Conservation (phyloP, 2,888 invertebrate species). For the Pogonocherus hispidulus region DNA sequence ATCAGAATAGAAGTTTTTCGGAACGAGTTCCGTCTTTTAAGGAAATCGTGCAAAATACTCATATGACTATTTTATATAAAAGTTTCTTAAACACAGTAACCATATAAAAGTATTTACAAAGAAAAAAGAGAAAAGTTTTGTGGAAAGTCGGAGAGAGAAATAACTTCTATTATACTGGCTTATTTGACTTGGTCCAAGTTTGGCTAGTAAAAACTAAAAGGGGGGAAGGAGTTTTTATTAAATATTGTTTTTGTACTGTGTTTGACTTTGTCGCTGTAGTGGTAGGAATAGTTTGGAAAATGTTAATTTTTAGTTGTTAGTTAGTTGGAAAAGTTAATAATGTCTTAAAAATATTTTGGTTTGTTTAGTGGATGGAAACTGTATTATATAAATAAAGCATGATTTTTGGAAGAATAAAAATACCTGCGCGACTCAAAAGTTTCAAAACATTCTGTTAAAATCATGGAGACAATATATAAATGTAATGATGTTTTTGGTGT, state of each 20-base stretch:
- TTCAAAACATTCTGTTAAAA: too few species aligned
- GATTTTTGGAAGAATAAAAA: too few species aligned
- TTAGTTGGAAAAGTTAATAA: too few species aligned
- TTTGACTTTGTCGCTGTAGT: conserved; percentile 1
- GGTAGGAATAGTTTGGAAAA: neutral
- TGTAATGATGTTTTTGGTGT: too few species aligned
- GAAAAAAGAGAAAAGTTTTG: conserved; percentile 30
- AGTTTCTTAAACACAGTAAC: conserved; percentile 15
- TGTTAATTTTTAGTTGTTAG: neutral
- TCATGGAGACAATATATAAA: too few species aligned
- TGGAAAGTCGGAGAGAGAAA: conserved; percentile 24
- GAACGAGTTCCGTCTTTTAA: too few species aligned
- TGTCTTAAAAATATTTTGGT: too few species aligned
- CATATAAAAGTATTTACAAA: conserved; percentile 26
- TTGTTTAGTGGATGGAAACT: too few species aligned
- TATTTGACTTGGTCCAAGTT: conserved; percentile 18
- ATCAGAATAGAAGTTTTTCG: too few species aligned
- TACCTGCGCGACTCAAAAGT: too few species aligned
- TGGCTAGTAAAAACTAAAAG: conserved; percentile 11
- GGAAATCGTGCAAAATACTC: conserved; percentile 12
- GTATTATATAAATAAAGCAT: too few species aligned
- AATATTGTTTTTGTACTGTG: conserved; percentile 15
- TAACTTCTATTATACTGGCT: conserved; percentile 20
- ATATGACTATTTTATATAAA: conserved; percentile 30
- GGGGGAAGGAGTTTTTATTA: conserved; percentile 18